These are phyloP conservation scores for Aphelocoma coerulescens DNA, from an alignment of 2,113 vertebrate species.

Conservation along the genomic window DNA sequence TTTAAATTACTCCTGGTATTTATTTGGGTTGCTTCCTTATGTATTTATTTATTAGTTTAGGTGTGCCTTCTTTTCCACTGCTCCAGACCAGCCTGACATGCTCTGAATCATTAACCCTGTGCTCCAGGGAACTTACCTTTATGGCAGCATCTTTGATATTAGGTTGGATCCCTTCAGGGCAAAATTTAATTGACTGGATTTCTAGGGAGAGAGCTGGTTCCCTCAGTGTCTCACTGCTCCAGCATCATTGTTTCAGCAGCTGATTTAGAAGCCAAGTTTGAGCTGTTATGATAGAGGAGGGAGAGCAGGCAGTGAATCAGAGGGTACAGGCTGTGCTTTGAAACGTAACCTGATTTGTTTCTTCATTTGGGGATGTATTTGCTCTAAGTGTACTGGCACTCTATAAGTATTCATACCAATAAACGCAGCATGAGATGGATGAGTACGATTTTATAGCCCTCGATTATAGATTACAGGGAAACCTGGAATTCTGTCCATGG, in stretches of 20 bases:
- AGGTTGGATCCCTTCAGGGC: conserved; percentile 71
- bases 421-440: background rate
- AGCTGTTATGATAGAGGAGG: background rate
- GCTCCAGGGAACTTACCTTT: conserved; percentile 67
- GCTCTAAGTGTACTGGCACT: background rate
- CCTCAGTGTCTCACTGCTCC: conserved; percentile 8
- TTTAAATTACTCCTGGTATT: background rate
- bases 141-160: conserved; percentile 73
- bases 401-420: background rate
- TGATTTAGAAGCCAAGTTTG: conserved; percentile 49
- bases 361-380: conserved; percentile 8
- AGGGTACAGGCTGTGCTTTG: background rate
- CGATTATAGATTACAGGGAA: background rate
- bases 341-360: background rate
- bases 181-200: conserved; percentile 76
- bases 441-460: background rate
- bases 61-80: conserved; percentile 27
- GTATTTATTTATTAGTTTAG: background rate
- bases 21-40: conserved; percentile 37
- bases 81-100: conserved; percentile 60
- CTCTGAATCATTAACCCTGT: conserved; percentile 75
- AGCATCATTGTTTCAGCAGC: conserved; percentile 48
- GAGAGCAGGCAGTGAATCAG: conserved; percentile 1
- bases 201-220: conserved; percentile 41
- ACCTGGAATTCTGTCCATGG: background rate